A percentile compares a stretch with the other conserved stretches of the same genome.
phyloP scores from a whole-genome alignment of 23 tunicate genomes.

The Oikopleura albicans region DNA sequence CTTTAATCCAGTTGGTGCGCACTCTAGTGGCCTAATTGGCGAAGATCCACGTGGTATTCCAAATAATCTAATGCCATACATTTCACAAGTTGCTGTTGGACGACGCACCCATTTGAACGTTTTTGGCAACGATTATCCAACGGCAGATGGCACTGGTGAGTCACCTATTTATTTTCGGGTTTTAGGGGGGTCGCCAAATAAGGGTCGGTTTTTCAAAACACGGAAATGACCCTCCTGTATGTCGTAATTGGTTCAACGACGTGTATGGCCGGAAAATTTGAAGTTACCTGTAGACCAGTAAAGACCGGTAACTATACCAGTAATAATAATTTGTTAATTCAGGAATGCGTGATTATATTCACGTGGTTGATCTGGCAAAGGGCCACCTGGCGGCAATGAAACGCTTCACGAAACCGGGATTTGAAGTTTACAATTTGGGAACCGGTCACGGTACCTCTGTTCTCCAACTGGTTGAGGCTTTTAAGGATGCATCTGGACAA shows the following conservation, averaged over 20 bases:
- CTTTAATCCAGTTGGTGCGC: slow-evolving; percentile 94
- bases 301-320: too few relatives aligned
- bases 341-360: slow-evolving; percentile 63
- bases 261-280: too few relatives aligned
- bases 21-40: slow-evolving; percentile 51
- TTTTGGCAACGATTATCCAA: slow-evolving; percentile 62
- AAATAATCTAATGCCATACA: slow-evolving; percentile 67
- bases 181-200: too few relatives aligned
- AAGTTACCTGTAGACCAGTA: too few relatives aligned
- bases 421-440: slow-evolving; percentile 50
- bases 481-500: slow-evolving; percentile 38
- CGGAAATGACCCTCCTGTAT: too few relatives aligned
- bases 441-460: slow-evolving; percentile 88
- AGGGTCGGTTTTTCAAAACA: too few relatives aligned
- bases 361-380: slow-evolving; percentile 72
- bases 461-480: slow-evolving; percentile 51
- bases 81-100: slow-evolving; percentile 79
- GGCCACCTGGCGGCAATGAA: slow-evolving; percentile 67
- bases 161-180: too few relatives aligned
- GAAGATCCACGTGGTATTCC: slow-evolving; percentile 96
- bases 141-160: slow-evolving; percentile 65
- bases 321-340: too few relatives aligned
- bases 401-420: slow-evolving; percentile 25
- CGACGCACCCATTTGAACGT: slow-evolving; percentile 47
- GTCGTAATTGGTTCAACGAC: too few relatives aligned